Base-by-base conservation (phyloP, 1,140 invertebrate genomes). In the Apis florea region DNA sequence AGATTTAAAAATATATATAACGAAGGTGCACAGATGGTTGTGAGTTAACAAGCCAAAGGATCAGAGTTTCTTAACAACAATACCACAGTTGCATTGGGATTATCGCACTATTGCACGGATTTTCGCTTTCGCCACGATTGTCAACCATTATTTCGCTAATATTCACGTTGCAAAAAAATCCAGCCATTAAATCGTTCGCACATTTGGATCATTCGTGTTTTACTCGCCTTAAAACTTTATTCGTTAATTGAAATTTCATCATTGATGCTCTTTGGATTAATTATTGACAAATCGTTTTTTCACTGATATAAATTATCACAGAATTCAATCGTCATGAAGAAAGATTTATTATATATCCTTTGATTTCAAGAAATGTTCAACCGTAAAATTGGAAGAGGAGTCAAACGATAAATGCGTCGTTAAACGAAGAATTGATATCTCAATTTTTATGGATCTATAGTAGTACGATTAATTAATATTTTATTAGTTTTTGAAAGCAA, bases 131-230 rank as follows among this genome's bases (percentile, higher is more conserved):
- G 12, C 17, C 31, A 8, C 26, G 15, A 24, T 56, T 26, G 56
- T 49, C 40, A 40, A 10, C 67, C 19, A 70, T 71, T 68, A 58
- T 79, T 61, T 59, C 54, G 56, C 21, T 70, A 61, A 79, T 61
- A 53, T 31, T 53, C 67, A 11, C n/a, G 31, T 31, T 5, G 56
- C 11, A 47, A 31, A 61, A n/a, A 59, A 79, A 17, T 24, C 31
- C 26, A 24, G 26, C 67, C 47, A 40, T 49, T 19, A 67, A 56
- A 11, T 61, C 40, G 47, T 49, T 21, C 26, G 47, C 10, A 54
- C 3, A 69, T 56, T 59, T 26, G 21, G 66, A 24, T 78, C 64
- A 53, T 26, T 21, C n/a, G 9, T 5, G 6, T 69, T 69, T 75
- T n/a, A 64, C 49, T 13, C 24, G 8, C 59, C 40, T 13, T 63